Conservation (phyloP, 2,888 invertebrate genomes). For the Biston betularia region DNA sequence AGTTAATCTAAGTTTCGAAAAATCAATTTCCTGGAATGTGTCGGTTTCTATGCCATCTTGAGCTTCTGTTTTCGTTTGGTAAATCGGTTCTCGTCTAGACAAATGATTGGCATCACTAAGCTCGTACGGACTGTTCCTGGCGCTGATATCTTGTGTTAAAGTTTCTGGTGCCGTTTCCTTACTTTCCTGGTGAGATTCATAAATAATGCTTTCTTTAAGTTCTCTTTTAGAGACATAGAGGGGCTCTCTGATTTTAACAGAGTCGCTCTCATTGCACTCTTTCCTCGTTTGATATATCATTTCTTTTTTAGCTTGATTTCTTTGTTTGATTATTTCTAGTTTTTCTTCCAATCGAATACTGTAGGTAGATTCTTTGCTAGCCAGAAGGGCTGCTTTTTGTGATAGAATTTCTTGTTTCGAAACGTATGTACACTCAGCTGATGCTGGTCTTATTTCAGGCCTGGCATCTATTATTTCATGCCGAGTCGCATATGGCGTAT, state of each 20-base stretch:
- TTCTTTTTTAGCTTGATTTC: slow-evolving; percentile 84
- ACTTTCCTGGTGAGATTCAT: slow-evolving; percentile 81
- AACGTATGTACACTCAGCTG: slow-evolving; percentile 82
- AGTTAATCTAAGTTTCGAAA: slow-evolving; percentile 78
- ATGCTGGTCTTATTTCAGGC: slow-evolving; percentile 71
- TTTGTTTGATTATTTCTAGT: slow-evolving; percentile 82
- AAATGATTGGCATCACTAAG: slow-evolving; percentile 82
- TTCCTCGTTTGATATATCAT: slow-evolving; percentile 83
- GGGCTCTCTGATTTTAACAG: slow-evolving; percentile 78
- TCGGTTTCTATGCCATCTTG: slow-evolving; percentile 62
- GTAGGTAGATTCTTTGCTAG: slow-evolving; percentile 77
- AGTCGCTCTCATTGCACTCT: slow-evolving; percentile 79
- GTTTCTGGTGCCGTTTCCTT: slow-evolving; percentile 63
- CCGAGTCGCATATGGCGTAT: slow-evolving; percentile 66
- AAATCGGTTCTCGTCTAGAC: slow-evolving; percentile 78
- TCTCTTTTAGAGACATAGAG: slow-evolving; percentile 83
- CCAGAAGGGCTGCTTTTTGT: slow-evolving; percentile 80
- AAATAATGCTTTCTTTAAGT: slow-evolving; percentile 82
- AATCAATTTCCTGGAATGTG: slow-evolving; percentile 81
- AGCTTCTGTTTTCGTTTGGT: slow-evolving; percentile 78
- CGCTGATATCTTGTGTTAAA: slow-evolving; percentile 63
- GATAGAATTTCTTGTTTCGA: slow-evolving; percentile 82
- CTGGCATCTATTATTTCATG: slow-evolving; percentile 67
- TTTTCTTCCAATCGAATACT: slow-evolving; percentile 77
- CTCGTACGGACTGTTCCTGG: slow-evolving; percentile 80